These are phyloP conservation scores for Leucoraja ocellata DNA, from an alignment of 2,797 vertebrate genomes.

Conservation along the genomic window DNA sequence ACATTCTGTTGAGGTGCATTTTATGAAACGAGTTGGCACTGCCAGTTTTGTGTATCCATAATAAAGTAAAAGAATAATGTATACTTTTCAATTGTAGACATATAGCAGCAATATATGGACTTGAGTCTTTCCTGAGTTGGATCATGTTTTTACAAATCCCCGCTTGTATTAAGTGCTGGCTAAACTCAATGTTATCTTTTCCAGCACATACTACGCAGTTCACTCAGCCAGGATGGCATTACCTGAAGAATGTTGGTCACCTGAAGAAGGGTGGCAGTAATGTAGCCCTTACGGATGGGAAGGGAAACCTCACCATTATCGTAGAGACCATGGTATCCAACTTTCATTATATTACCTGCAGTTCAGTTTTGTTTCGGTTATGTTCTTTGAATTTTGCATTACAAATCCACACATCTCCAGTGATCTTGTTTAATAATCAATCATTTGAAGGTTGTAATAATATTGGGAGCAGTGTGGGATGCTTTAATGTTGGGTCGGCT, in stretches of 20 bases:
- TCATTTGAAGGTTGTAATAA: too few relatives aligned
- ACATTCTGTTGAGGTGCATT: too few relatives aligned
- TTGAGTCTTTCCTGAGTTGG: too few relatives aligned
- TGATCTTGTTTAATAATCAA: not conserved
- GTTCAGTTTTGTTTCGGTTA: not conserved
- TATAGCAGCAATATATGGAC: too few relatives aligned
- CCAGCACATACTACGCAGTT: conserved; percentile 92
- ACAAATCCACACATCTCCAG: too few relatives aligned
- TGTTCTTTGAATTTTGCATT: not conserved
- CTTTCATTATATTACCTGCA: not conserved
- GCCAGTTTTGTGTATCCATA: too few relatives aligned
- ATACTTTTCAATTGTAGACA: too few relatives aligned
- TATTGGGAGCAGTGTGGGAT: too few relatives aligned
- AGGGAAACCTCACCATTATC: conserved; percentile 82
- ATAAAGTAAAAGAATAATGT: too few relatives aligned
- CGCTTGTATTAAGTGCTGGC: not conserved
- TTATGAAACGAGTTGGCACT: too few relatives aligned
- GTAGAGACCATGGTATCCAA: conserved; percentile 87
- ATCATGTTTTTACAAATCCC: not conserved
- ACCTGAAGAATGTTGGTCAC: conserved; percentile 80
- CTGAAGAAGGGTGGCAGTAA: conserved; percentile 80
- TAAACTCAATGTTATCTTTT: conserved; percentile 35
- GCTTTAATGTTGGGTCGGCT: too few relatives aligned
- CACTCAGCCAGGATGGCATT: conserved; percentile 82
- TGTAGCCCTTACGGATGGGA: conserved; percentile 78